Conservation (phyloP, 2,113 vertebrate species). For the Megaleporinus macrocephalus region DNA sequence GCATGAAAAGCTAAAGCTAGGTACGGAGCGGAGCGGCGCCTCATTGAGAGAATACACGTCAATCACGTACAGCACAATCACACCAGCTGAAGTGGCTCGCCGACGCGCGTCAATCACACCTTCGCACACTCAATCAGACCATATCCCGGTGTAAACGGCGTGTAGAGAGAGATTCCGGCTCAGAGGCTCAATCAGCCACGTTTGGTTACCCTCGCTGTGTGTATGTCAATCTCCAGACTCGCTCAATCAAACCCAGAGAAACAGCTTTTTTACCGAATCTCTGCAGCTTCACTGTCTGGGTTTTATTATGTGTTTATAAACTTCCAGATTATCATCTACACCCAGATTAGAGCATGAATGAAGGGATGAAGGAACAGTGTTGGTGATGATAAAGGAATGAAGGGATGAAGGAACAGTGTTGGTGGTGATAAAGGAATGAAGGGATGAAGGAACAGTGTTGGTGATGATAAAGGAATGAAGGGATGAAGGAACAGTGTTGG, state of each 20-base stretch:
- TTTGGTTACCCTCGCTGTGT: constrained; percentile 10
- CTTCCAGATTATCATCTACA: too few species aligned
- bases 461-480: too few species aligned
- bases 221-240: constrained; percentile 6
- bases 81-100: neutral
- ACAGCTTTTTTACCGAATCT: too few species aligned
- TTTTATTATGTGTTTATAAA: too few species aligned
- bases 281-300: too few species aligned
- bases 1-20: neutral
- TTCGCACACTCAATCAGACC: neutral
- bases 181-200: constrained; percentile 16
- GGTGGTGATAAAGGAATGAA: too few species aligned
- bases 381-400: too few species aligned
- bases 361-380: too few species aligned
- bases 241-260: constrained; percentile 7
- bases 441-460: too few species aligned
- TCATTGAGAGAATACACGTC: neutral
- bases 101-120: neutral
- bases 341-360: too few species aligned
- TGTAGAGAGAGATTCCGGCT: neutral
- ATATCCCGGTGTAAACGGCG: neutral
- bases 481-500: too few species aligned
- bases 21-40: neutral
- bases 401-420: too few species aligned
- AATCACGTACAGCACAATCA: neutral